Evolutionary conservation across 2,888 invertebrate genomes (phyloP).

Genomic region (Microplitis manilae): DNA sequence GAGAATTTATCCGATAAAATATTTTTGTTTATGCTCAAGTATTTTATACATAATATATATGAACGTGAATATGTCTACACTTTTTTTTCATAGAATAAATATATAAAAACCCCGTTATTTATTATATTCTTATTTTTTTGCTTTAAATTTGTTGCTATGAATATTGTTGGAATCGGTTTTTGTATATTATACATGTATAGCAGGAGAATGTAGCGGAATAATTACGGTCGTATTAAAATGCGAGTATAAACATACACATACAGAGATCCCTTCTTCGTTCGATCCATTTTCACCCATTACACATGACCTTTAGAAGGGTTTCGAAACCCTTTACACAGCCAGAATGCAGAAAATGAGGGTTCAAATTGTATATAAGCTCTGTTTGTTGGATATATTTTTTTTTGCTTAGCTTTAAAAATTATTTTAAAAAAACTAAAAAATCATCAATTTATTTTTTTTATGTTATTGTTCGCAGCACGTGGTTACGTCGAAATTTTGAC

Average conservation of each 20-base stretch:
- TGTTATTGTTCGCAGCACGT: too few relatives aligned
- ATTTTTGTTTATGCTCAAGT: neutral
- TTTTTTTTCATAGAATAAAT: neutral
- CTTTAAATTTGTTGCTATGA: too few relatives aligned
- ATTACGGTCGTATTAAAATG: neutral
- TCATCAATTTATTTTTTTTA: too few relatives aligned
- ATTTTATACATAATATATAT: neutral
- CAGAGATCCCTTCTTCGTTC: neutral
- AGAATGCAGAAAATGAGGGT: neutral
- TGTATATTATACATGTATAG: neutral
- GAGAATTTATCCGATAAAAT: conserved; percentile 1
- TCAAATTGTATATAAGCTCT: neutral
- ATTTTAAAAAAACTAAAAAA: neutral
- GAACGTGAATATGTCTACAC: neutral
- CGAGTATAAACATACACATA: neutral
- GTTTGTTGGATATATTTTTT: neutral
- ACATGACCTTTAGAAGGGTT: neutral
- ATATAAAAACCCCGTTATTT: too few relatives aligned
- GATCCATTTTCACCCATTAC: neutral
- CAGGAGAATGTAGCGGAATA: neutral
- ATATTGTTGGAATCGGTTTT: neutral
- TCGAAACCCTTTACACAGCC: neutral
- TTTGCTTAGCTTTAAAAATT: neutral
- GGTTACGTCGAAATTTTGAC: too few relatives aligned
- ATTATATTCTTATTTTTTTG: too few relatives aligned